Base-by-base conservation (phyloP, 2,797 vertebrate species). In the Lepus oiostolus region DNA sequence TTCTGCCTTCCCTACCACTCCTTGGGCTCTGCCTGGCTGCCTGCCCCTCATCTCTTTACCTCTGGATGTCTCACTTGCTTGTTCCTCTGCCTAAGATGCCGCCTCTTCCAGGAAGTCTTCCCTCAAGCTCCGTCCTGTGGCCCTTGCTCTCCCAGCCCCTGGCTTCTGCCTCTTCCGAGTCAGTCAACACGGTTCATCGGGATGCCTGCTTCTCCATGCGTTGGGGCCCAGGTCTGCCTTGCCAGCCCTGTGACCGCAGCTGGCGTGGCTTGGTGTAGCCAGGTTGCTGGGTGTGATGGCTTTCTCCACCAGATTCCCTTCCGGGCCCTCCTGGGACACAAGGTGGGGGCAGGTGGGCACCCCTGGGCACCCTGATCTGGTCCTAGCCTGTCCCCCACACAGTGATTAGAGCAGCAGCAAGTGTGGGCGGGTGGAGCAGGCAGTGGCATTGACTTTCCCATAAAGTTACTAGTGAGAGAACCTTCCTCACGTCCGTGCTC, bases 381-480 rank as follows among this genome's bases (percentile, higher is more conserved):
- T 96, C 97, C 93, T 30, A 75, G 22, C 54, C 77, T 88, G 72
- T 81, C 62, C 80, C 74, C 96, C 74, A n/a, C 79, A 94, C 96
- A 98, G 92, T 95, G 96, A 97, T 97, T 97, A 97, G 89, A 95
- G 65, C 97, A 95, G 95, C 97, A 91, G 92, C 97, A 96, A 96
- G 96, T 95, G 95, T 97, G 97, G 97, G 96, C 96, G 81, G 97
- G 97, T 97, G 93, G 85, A 95, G 92, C 95, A 90, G 89, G 94
- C 92, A 93, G 32, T 97, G 94, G 95, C 95, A 98, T 97, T 96
- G 97, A 97, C 98, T 98, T 96, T 97, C 93, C 97, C 94, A 97
- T 97, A 97, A 97, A 97, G 94, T 96, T 91, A 83, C 97, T 97
- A 85, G 96, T 87, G 88, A 82, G 93, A 96, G 93, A 95, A 97